Evolutionary conservation across 2,113 vertebrate species (phyloP), one percentile per base, ranked within the genome.

Genomic region (Triplophysa rosa): DNA sequence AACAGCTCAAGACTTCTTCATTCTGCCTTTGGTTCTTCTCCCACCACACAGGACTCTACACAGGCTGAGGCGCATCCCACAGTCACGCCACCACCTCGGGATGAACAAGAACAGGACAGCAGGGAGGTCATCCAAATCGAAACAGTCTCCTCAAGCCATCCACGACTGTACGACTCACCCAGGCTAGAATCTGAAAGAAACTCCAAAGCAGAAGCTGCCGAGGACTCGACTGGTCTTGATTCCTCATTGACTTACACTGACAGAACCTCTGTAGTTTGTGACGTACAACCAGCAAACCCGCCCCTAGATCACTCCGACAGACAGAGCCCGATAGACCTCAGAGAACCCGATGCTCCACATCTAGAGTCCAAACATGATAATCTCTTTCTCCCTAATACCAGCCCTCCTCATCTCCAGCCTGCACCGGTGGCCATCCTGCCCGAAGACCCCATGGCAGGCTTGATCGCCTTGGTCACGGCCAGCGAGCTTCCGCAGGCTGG

Each of bases 371-470:
- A 64, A 4, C 52, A 86, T 3, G 81, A 91, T 40, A 67, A 87
- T 40, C 26, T 89, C 66, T 80, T 84, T 63, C 88, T 84, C 68
- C 17, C 89, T 9, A 87, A 87, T 37, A 10, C 85, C 90, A 80
- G 75, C 65, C 1, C 23, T 85, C 88, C 54, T 81, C 59, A 10
- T 79, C 87, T 54, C 61, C 91, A 11, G 86, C 88, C 75, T 0
- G 58, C 64, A 12, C 73, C 88, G 29, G 86, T 92, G 77, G 76
- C 92, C 77, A 88, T 92, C 79, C 82, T 88, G 13, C 82, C 86
- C 0, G 95, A 96, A 0, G 96, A 99, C 87, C 97, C 98, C 0
- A 91, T 99, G 94, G 95, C 95, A 0, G 98, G 98, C 62, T 94
- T 99, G 95, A 93, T 98, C 0, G 95, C 94, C 10, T 89, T 99